These are phyloP conservation scores for Caenorhabditis inopinata DNA, from an alignment of 1,140 invertebrate species.

Conservation along the genomic window DNA sequence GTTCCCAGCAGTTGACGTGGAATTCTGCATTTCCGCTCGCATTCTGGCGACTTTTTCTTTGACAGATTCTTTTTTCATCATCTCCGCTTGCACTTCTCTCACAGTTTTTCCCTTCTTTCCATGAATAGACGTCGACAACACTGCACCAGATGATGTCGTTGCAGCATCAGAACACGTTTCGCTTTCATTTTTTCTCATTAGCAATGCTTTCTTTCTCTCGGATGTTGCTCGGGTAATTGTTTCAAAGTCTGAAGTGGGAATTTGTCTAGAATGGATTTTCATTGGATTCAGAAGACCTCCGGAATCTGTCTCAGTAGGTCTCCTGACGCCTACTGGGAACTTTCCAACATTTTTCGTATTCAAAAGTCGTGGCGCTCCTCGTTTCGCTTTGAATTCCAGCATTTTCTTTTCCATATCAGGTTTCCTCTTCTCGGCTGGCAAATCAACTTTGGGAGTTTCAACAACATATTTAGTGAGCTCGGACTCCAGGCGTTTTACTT, in stretches of 20 bases:
- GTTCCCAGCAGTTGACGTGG: too few species aligned
- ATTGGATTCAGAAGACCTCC: background rate
- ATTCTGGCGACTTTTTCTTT: background rate
- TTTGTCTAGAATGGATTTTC: background rate
- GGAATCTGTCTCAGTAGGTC: background rate
- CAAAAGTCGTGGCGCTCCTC: background rate
- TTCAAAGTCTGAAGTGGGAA: background rate
- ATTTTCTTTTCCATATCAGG: background rate
- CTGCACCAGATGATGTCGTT: background rate
- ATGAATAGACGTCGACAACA: background rate
- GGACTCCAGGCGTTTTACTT: background rate
- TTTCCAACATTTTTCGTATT: background rate
- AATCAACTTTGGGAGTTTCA: background rate
- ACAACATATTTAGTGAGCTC: background rate
- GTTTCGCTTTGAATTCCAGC: background rate
- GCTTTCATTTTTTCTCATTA: background rate
- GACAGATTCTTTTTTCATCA: slow-evolving; percentile 1
- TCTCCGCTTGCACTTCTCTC: background rate
- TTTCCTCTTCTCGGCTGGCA: too few species aligned
- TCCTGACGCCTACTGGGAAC: background rate
- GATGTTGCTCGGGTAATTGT: background rate
- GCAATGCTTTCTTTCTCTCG: background rate
- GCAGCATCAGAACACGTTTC: background rate
- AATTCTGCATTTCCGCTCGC: too few species aligned
- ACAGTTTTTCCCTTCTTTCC: background rate